Percentiles rank a stretch among this genome's conserved stretches.
phyloP scores from a whole-genome alignment of 2,797 vertebrate species.

The Pseudomugil gertrudae region DNA sequence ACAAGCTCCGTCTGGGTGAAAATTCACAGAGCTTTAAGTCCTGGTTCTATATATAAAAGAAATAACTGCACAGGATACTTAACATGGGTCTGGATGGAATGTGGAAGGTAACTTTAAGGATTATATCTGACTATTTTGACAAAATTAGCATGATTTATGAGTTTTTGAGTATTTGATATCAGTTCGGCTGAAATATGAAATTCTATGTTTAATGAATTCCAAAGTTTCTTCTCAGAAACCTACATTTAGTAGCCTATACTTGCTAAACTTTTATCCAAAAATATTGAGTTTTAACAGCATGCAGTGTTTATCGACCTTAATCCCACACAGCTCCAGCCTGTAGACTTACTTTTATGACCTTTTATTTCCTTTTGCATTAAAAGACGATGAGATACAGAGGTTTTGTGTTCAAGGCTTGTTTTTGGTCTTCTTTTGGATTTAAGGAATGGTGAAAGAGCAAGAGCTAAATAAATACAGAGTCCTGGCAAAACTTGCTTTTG shows the following conservation, averaged over 20 bases:
- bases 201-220: background rate
- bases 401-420: slow-evolving; percentile 29
- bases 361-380: slow-evolving; percentile 3
- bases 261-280: slow-evolving; percentile 13
- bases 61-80: background rate
- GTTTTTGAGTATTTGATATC: slow-evolving; percentile 1
- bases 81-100: background rate
- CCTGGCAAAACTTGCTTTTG: slow-evolving; percentile 34
- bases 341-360: slow-evolving; percentile 21
- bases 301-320: slow-evolving; percentile 28
- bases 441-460: no score
- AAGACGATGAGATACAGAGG: slow-evolving; percentile 36
- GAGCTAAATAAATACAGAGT: slow-evolving; percentile 40
- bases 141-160: slow-evolving; percentile 7
- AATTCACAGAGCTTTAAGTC: background rate
- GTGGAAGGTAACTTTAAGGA: no score
- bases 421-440: no score
- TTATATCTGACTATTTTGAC: background rate
- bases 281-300: slow-evolving; percentile 21
- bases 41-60: background rate
- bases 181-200: background rate
- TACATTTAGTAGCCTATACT: slow-evolving; percentile 4
- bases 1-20: background rate
- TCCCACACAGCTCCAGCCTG: slow-evolving; percentile 29
- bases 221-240: background rate